These are phyloP conservation scores for Drosophila subsilvestris DNA, from an alignment of 2,888 invertebrate genomes.

Conservation along the genomic window DNA sequence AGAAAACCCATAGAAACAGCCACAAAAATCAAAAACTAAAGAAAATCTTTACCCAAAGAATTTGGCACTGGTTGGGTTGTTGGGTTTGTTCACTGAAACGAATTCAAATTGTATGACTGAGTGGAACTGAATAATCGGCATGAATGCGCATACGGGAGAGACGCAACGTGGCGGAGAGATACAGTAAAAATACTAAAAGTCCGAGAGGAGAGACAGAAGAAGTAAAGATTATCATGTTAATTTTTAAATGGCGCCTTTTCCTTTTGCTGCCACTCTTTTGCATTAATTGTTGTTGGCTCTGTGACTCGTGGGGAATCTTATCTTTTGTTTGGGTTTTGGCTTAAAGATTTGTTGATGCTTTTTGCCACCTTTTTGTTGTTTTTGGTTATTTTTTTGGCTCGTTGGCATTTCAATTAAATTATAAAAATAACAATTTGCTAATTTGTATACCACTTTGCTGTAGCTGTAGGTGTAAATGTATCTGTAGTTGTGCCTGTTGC, in stretches of 20 bases:
- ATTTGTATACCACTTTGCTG: conserved; percentile 58
- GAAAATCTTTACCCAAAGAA: conserved; percentile 11
- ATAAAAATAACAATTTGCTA: conserved; percentile 77
- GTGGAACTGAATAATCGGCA: conserved; percentile 62
- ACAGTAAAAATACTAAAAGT: conserved; percentile 28
- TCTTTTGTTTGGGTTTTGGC: conserved; percentile 37
- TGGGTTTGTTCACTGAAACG: conserved; percentile 54
- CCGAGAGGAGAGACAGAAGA: conserved; percentile 12
- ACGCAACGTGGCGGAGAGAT: conserved; percentile 10
- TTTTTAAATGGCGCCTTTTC: conserved; percentile 30
- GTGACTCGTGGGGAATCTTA: conserved; percentile 16
- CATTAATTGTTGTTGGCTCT: conserved; percentile 35
- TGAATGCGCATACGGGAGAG: not conserved
- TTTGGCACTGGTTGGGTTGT: conserved; percentile 50
- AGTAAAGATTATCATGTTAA: conserved; percentile 66
- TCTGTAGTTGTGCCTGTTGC: conserved; percentile 32
- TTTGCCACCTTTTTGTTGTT: conserved; percentile 4
- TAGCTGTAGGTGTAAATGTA: conserved; percentile 33
- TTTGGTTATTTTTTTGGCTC: conserved; percentile 30
- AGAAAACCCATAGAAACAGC: not conserved
- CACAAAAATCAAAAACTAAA: conserved; percentile 13
- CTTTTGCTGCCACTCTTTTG: conserved; percentile 24
- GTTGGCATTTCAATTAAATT: conserved; percentile 70
- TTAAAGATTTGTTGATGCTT: conserved; percentile 22
- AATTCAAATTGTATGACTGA: conserved; percentile 45